Conservation (phyloP, 2,888 invertebrate genomes). For the Caenorhabditis sp. region DNA sequence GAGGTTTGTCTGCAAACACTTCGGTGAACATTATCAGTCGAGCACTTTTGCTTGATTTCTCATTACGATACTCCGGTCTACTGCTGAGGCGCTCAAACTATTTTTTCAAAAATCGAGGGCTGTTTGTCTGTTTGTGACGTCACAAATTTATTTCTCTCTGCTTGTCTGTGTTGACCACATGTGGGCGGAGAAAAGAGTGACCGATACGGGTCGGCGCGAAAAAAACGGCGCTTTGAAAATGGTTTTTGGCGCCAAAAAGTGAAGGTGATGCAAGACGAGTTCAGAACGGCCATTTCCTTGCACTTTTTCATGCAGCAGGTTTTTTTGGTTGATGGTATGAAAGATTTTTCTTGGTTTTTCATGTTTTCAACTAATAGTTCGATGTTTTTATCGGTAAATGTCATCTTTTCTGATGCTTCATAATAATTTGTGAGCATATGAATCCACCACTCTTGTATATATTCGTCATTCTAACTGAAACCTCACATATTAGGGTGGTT, state of each 20-base stretch:
- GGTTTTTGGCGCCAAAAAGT: neutral
- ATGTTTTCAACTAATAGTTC: neutral
- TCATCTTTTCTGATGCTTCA: too few species aligned
- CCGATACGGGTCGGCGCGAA: neutral
- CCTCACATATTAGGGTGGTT: too few species aligned
- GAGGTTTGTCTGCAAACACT: neutral
- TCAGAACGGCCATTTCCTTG: neutral
- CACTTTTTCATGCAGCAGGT: neutral
- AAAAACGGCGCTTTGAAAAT: neutral
- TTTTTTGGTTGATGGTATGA: neutral
- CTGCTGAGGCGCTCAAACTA: neutral
- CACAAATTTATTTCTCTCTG: neutral
- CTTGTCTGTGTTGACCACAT: neutral
- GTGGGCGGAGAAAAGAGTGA: neutral
- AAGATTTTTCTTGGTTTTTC: neutral
- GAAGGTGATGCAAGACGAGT: neutral
- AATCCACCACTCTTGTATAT: too few species aligned
- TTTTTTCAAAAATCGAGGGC: neutral
- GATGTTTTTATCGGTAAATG: too few species aligned
- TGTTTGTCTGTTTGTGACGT: neutral
- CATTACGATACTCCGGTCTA: neutral
- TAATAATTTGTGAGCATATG: too few species aligned
- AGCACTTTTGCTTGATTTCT: neutral
- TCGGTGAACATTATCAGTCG: neutral
- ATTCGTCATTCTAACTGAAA: too few species aligned